Conservation (phyloP, 2,888 invertebrate genomes). For the Pammene fasciana region DNA sequence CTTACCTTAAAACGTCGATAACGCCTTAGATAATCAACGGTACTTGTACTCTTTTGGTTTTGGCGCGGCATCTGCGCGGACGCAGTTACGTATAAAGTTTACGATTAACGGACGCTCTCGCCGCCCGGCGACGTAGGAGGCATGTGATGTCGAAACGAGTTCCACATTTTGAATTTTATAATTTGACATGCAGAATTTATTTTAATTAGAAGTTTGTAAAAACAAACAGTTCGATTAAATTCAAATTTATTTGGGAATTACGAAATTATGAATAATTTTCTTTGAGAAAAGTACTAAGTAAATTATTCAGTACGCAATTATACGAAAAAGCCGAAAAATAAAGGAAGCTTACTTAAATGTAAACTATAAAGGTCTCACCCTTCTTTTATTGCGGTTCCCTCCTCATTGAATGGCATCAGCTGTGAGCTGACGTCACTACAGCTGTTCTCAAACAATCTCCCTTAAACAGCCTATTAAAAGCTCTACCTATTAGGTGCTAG, state of each 20-base stretch:
- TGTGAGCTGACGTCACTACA: conserved; percentile 71
- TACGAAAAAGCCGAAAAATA: not conserved
- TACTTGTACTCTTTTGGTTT: not conserved
- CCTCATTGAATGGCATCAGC: conserved; percentile 74
- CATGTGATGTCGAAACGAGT: conserved; percentile 39
- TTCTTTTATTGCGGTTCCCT: conserved; percentile 66
- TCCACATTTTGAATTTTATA: conserved; percentile 38
- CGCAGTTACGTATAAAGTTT: conserved; percentile 46
- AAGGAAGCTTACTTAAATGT: not conserved
- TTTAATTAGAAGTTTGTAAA: conserved; percentile 18
- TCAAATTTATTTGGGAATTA: conserved; percentile 14
- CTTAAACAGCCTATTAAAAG: conserved; percentile 34
- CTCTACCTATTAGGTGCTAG: conserved; percentile 37
- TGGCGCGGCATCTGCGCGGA: conserved; percentile 19
- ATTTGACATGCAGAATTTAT: conserved; percentile 36
- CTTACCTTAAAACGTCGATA: conserved; percentile 47
- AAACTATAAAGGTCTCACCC: conserved; percentile 47
- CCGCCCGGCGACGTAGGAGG: conserved; percentile 37
- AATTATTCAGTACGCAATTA: not conserved
- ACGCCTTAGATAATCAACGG: not conserved
- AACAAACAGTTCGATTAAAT: conserved; percentile 19
- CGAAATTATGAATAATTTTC: conserved; percentile 12
- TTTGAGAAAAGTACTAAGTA: not conserved
- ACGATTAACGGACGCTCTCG: conserved; percentile 42
- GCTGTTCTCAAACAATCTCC: conserved; percentile 41